A percentile compares a stretch with the other conserved stretches of the same genome.
These are phyloP conservation scores for Rattus norvegicus DNA, from an alignment of 2,113 vertebrate genomes.

Conservation along the genomic window DNA sequence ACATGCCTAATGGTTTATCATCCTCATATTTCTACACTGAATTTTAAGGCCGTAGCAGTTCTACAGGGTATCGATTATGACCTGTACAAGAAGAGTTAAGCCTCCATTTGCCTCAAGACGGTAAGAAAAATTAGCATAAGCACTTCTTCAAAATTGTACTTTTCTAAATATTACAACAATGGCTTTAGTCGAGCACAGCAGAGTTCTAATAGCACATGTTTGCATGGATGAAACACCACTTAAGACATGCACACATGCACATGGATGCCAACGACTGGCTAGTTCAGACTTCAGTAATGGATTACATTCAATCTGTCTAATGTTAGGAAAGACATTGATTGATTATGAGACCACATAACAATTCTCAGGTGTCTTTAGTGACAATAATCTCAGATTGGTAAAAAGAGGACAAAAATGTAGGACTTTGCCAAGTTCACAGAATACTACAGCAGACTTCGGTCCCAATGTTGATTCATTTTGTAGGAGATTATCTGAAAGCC, in stretches of 20 bases:
- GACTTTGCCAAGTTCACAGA: slow-evolving; percentile 10
- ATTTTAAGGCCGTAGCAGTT: background rate
- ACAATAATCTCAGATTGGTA: slow-evolving; percentile 40
- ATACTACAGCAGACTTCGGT: background rate
- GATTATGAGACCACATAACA: slow-evolving; percentile 30
- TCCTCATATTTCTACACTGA: background rate
- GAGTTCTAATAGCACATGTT: background rate
- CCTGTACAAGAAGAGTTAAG: background rate
- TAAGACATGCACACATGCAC: background rate
- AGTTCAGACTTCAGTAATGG: background rate
- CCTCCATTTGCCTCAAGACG: background rate
- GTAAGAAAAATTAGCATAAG: slow-evolving; percentile 18
- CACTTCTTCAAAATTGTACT: background rate
- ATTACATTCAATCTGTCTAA: background rate
- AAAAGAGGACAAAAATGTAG: slow-evolving; percentile 47
- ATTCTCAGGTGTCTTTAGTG: slow-evolving; percentile 39
- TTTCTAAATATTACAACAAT: background rate
- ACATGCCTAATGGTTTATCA: background rate
- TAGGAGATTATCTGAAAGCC: background rate
- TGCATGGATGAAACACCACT: slow-evolving; percentile 43
- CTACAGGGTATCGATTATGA: background rate
- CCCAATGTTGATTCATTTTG: background rate
- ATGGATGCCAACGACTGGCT: slow-evolving; percentile 10
- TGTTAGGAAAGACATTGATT: slow-evolving; percentile 55
- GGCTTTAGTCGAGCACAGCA: background rate